Evolutionary conservation across 2,113 vertebrate genomes (phyloP).

Genomic region (Paradoxurus hermaphroditus): DNA sequence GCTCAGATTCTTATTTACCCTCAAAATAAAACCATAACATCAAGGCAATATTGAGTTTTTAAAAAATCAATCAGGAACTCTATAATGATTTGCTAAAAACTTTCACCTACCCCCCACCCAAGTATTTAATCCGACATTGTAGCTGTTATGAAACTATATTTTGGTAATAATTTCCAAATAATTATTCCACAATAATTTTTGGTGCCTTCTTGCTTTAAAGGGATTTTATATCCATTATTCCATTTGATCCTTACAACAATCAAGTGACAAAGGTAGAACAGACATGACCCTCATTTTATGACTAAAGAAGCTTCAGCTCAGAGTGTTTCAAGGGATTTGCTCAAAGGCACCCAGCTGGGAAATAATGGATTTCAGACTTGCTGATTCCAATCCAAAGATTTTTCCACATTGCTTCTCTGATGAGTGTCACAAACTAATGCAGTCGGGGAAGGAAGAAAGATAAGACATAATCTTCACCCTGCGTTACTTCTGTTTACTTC

Average conservation of each 20-base stretch:
- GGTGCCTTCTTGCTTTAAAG: constrained; percentile 1
- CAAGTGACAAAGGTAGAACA: background rate
- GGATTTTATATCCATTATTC: background rate
- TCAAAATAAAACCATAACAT: constrained; percentile 39
- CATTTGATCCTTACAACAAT: background rate
- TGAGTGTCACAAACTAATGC: background rate
- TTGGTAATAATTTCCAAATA: constrained; percentile 25
- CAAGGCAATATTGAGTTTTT: background rate
- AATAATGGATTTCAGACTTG: background rate
- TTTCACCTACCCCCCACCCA: background rate
- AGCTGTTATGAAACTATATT: background rate
- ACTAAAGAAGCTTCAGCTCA: background rate
- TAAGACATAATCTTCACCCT: constrained; percentile 55
- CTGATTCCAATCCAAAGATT: background rate
- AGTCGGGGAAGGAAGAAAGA: background rate
- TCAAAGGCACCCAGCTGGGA: background rate
- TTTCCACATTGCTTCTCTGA: background rate
- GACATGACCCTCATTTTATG: background rate
- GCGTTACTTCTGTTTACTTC: constrained; percentile 50
- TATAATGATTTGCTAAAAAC: background rate
- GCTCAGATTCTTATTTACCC: background rate
- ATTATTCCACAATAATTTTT: no score
- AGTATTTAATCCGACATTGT: background rate
- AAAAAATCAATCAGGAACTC: background rate
- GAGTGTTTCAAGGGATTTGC: background rate